Evolutionary conservation across 2,888 invertebrate species (phyloP), one percentile per base, ranked within the genome.

Genomic region (Galerucella calmariensis): DNA sequence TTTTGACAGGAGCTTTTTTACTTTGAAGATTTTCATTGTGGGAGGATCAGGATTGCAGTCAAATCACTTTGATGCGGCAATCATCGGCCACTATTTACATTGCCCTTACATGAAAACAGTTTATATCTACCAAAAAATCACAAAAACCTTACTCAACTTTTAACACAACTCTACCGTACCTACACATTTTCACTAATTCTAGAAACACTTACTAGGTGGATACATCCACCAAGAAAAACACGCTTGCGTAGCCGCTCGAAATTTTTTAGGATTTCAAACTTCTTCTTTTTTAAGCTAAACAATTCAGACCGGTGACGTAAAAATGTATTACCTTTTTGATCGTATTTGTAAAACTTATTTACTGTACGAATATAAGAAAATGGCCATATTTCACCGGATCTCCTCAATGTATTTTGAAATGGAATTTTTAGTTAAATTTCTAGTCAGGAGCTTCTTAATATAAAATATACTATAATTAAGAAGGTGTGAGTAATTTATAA

Each of bases 1-100:
- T 86, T 86, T 85, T 83, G 82, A 84, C 83, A 83, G 82, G 82
- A 83, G 83, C 81, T 83, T 85, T 84, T 85, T 83, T 83, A 82
- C 83, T 82, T 82, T 84, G 80, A 78, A 75, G 75, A 69, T 78
- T 74, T 78, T 72, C 72, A 79, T 74, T 74, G 78, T 75, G 76
- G 75, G 77, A 74, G 78, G 78, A 79, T 76, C 78, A 78, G 76
- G 77, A 78, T 76, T 79, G 79, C 79, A 74, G 75, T 79, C 76
- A 79, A 63, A 75, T 79, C 73, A 76, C 75, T 73, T 77, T 75
- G 75, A 77, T 78, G 69, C 62, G 75, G 75, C 77, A 75, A 74
- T 77, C 75, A 73, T 12, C 27, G 67, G 62, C 72, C 53, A 59
- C 59, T 44, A 44, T 73, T 73, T 68, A 67, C 51, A 48, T 24